These are phyloP conservation scores for Ornithoptera alexandrae DNA, from an alignment of 2,888 invertebrate genomes.

Conservation along the genomic window DNA sequence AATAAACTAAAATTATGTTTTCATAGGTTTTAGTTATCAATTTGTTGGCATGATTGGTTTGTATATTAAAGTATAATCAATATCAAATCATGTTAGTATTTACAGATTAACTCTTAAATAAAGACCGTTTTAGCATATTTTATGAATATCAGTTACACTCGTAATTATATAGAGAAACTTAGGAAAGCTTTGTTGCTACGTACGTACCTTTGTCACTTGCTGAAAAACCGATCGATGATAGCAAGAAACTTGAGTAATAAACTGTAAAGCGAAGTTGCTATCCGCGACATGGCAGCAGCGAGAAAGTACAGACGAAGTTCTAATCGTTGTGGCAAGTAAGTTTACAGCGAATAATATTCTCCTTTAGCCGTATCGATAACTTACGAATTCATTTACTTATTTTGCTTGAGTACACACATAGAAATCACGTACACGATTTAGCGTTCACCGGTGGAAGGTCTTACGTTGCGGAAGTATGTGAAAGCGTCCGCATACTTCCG, in stretches of 20 bases:
- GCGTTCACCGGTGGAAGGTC: too few relatives aligned
- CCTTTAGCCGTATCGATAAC: background rate
- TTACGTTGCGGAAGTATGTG: too few relatives aligned
- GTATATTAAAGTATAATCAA: too few relatives aligned
- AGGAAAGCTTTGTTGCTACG: background rate
- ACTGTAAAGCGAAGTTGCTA: conserved; percentile 6
- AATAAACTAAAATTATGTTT: too few relatives aligned
- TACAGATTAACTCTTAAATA: too few relatives aligned
- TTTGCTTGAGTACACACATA: background rate
- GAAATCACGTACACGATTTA: background rate
- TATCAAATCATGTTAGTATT: too few relatives aligned
- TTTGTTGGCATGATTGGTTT: too few relatives aligned
- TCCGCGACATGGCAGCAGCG: background rate
- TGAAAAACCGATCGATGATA: background rate
- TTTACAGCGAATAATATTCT: background rate
- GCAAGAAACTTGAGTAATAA: conserved; percentile 1
- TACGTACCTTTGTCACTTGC: background rate
- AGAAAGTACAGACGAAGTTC: conserved; percentile 6
- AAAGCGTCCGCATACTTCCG: too few relatives aligned
- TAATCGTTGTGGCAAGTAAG: background rate
- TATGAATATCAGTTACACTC: background rate
- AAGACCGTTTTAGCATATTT: background rate
- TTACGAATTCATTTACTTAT: background rate
- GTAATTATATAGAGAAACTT: background rate
- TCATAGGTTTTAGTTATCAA: too few relatives aligned